Conservation (phyloP, 2,113 vertebrate species). For the Clinocottus analis region DNA sequence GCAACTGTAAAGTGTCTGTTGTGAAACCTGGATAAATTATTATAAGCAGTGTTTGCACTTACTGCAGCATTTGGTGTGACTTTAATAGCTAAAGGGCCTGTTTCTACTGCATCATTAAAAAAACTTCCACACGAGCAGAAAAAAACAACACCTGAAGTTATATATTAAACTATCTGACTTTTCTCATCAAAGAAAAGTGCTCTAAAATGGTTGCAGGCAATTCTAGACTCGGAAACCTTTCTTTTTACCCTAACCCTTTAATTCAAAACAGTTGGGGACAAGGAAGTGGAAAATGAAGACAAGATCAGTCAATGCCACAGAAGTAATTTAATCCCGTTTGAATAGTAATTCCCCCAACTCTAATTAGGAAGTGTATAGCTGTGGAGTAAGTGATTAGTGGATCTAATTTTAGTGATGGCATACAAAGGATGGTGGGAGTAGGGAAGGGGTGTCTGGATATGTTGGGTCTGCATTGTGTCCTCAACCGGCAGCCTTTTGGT, state of each 20-base stretch:
- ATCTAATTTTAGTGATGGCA: slow-evolving; percentile 62
- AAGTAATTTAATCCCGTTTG: slow-evolving; percentile 70
- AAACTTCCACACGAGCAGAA: slow-evolving; percentile 4
- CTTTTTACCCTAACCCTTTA: slow-evolving; percentile 19
- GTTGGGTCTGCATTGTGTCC: not conserved
- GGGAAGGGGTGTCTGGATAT: not conserved
- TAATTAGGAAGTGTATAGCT: slow-evolving; percentile 65
- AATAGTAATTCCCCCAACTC: slow-evolving; percentile 66
- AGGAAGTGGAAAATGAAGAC: slow-evolving; percentile 59
- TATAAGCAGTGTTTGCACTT: slow-evolving; percentile 17
- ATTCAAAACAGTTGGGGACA: slow-evolving; percentile 47
- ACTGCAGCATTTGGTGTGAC: slow-evolving; percentile 7
- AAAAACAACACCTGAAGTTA: slow-evolving; percentile 38
- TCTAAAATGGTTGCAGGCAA: slow-evolving; percentile 34
- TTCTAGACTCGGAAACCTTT: not conserved
- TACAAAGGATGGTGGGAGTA: slow-evolving; percentile 26
- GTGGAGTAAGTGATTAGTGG: slow-evolving; percentile 66
- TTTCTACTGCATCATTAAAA: slow-evolving; percentile 33
- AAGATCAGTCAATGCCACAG: slow-evolving; percentile 65
- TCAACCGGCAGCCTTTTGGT: not conserved
- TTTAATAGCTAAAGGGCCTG: slow-evolving; percentile 6
- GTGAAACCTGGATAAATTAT: not conserved
- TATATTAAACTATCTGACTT: slow-evolving; percentile 41
- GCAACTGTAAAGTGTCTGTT: not conserved
- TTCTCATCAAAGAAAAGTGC: slow-evolving; percentile 41